Conservation (phyloP, 2,113 vertebrate genomes). For the Megaceryle maxima region DNA sequence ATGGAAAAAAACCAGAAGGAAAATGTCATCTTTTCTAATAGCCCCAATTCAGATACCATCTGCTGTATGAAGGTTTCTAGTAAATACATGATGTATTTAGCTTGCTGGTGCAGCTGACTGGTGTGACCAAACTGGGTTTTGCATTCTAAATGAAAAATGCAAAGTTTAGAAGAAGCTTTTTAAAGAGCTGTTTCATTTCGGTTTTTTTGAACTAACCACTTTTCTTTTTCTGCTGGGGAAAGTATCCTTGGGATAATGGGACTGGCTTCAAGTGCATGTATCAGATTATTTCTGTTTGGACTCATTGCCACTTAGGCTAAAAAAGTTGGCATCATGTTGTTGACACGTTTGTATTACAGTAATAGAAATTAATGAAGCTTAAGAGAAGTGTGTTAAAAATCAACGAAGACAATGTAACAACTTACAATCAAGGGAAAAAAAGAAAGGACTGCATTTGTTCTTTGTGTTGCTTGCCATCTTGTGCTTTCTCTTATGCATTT, state of each 20-base stretch:
- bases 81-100: background rate
- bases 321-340: background rate
- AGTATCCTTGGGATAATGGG: background rate
- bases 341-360: background rate
- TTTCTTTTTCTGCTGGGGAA: background rate
- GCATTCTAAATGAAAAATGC: background rate
- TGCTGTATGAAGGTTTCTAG: background rate
- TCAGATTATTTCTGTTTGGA: background rate
- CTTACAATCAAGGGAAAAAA: background rate
- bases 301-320: background rate
- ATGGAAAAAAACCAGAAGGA: background rate
- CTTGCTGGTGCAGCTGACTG: background rate
- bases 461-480: background rate
- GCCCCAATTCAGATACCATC: background rate
- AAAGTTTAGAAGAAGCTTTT: background rate
- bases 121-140: background rate
- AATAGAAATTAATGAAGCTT: background rate
- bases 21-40: background rate
- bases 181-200: background rate
- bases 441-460: fast-evolving
- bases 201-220: background rate
- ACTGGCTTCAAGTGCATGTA: background rate
- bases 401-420: background rate
- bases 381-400: background rate
- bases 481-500: background rate